Percentiles rank a stretch among this genome's conserved stretches.
These are phyloP conservation scores for Mico argentatus DNA, from an alignment of 2,797 vertebrate species.

Conservation along the genomic window DNA sequence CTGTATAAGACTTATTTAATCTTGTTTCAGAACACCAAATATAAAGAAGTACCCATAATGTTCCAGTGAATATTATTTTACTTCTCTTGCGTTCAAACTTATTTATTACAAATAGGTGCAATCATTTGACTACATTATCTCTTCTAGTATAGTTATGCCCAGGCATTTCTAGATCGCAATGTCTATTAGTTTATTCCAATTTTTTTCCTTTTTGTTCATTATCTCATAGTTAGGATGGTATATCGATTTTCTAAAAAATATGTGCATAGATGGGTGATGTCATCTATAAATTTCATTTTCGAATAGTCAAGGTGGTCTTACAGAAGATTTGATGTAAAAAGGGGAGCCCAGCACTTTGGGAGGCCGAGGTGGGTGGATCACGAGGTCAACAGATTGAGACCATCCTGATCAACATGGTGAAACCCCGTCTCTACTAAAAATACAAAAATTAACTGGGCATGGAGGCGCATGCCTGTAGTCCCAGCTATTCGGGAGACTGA, in stretches of 20 bases:
- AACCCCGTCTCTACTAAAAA: too few species aligned
- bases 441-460: too few species aligned
- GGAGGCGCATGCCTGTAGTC: too few species aligned
- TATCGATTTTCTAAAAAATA: constrained; percentile 17
- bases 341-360: too few species aligned
- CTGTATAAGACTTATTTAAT: constrained; percentile 18
- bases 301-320: neutral
- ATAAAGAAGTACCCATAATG: neutral
- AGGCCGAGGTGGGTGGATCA: too few species aligned
- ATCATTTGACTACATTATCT: neutral
- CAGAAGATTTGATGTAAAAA: neutral
- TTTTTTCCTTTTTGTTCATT: constrained; percentile 44
- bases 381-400: too few species aligned
- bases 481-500: too few species aligned
- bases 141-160: neutral
- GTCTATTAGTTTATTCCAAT: constrained; percentile 6
- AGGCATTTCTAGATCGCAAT: neutral
- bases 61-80: constrained; percentile 37
- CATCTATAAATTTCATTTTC: neutral
- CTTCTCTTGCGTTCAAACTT: constrained; percentile 28
- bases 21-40: constrained; percentile 39
- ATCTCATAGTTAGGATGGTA: neutral
- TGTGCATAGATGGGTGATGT: neutral
- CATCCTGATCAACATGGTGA: too few species aligned
- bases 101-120: neutral